Evolutionary conservation across 2,797 vertebrate genomes (phyloP), one percentile per base, ranked within the genome.

Genomic region (Lepus oiostolus): DNA sequence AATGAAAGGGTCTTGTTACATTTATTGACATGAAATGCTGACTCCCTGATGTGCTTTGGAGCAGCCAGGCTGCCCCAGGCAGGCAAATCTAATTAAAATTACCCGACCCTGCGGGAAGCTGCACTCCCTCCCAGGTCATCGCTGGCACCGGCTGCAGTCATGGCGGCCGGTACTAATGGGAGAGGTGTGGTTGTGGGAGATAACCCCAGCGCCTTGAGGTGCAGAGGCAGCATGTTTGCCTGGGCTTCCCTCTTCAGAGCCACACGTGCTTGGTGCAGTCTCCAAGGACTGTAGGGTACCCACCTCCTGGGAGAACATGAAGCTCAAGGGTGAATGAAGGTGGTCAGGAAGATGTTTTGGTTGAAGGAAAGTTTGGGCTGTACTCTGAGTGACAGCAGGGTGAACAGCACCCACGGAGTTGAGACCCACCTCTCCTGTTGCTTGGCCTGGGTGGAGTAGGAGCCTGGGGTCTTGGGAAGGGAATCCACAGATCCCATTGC

Each of bases 51-150:
- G 97, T 91, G 97, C 93, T 97, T 96, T 94, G 97, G 95, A 98
- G 93, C 88, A 89, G 95, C 96, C 85, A 89, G 95, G 96, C 96
- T 97, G 96, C 96, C 97, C 96, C 60, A 95, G 97, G 97, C 97
- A 96, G 97, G 93, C 97, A 97, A 97, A 97, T 97, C 96, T 98
- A 98, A 98, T 98, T 97, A 97, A 98, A 97, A 97, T 91, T 77
- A 94, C 85, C 92, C 0, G 2, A 75, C 89, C 94, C 90, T 84
- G 35, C 75, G 77, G 95, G 91, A 96, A 87, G 85, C 70, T 7
- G 42, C 52, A 84, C 26, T 58, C 81, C 58, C 65, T 75, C 91
- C 76, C 35, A 2, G 17, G 71, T 42, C 80, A 13, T 68, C 90
- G 1, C 79, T 10, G 62, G 32, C 75, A 79, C 60, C 17, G 88